Percentiles rank a stretch among this genome's conserved stretches.
phyloP scores from a whole-genome alignment of 2,888 invertebrate species.

The Hirtodrosophila trivittata region DNA sequence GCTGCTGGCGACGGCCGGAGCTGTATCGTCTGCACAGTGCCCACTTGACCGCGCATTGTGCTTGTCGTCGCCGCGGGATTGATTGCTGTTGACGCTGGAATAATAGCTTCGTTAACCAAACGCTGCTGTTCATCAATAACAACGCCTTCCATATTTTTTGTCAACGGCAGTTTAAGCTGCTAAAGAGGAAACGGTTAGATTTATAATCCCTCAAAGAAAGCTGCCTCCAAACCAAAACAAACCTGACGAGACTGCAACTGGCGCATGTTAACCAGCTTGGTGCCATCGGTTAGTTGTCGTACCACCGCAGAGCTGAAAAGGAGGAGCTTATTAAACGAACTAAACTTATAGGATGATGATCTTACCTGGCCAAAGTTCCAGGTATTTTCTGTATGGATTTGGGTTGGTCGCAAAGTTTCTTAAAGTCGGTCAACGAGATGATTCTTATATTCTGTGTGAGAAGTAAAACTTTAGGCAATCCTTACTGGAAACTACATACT shows the following conservation, averaged over 20 bases:
- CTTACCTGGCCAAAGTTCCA: conserved; percentile 75
- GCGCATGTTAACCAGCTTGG: conserved; percentile 69
- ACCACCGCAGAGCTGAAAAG: conserved; percentile 74
- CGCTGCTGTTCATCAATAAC: conserved; percentile 46
- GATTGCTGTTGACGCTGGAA: conserved; percentile 2
- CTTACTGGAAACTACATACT: background rate
- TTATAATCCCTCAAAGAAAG: background rate
- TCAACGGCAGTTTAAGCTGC: conserved; percentile 57
- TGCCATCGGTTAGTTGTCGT: conserved; percentile 67
- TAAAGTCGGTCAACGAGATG: conserved; percentile 82
- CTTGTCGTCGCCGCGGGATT: conserved; percentile 51
- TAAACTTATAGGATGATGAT: background rate
- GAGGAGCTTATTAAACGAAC: background rate
- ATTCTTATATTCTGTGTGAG: conserved; percentile 81
- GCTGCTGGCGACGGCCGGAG: conserved; percentile 53
- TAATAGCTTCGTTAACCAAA: conserved; percentile 28
- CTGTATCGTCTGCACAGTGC: conserved; percentile 72
- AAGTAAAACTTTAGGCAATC: background rate
- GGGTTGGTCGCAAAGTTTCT: conserved; percentile 80
- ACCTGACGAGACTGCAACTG: conserved; percentile 73
- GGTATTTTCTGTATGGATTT: conserved; percentile 80
- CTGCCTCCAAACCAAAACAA: conserved; percentile 3
- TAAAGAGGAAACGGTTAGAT: background rate
- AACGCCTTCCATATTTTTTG: conserved; percentile 35
- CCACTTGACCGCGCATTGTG: conserved; percentile 70